phyloP scores from a whole-genome alignment of 2,113 vertebrate genomes.

The Apteryx owenii region DNA sequence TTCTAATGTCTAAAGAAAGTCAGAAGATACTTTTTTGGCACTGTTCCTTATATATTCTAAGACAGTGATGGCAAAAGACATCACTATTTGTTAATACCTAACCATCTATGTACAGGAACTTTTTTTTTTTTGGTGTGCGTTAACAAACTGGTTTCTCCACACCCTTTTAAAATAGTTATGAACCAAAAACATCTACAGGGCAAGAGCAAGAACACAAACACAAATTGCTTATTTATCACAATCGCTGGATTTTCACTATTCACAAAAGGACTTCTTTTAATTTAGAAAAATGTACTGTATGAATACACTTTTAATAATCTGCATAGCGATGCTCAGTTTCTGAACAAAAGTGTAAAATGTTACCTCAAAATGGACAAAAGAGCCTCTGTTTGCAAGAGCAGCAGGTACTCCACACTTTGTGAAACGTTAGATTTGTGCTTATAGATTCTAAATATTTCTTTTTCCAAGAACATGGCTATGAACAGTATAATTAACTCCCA shows the following conservation, averaged over 20 bases:
- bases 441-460: neutral
- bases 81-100: neutral
- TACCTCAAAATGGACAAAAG: neutral
- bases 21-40: neutral
- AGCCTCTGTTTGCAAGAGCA: neutral
- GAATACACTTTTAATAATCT: neutral
- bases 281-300: neutral
- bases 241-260: neutral
- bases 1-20: neutral
- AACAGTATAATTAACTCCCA: neutral
- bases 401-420: neutral
- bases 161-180: neutral
- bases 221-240: neutral
- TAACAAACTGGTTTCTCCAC: neutral
- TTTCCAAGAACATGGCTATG: neutral
- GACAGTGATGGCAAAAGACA: neutral
- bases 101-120: neutral
- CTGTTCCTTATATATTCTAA: neutral
- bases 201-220: neutral
- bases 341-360: accelerated
- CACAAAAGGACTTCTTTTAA: neutral
- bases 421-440: neutral
- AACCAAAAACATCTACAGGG: neutral
- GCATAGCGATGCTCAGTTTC: neutral
- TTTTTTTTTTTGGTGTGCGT: neutral